phyloP scores from a whole-genome alignment of 2,888 invertebrate species.

The Ashinkailepas kermadecensis region DNA sequence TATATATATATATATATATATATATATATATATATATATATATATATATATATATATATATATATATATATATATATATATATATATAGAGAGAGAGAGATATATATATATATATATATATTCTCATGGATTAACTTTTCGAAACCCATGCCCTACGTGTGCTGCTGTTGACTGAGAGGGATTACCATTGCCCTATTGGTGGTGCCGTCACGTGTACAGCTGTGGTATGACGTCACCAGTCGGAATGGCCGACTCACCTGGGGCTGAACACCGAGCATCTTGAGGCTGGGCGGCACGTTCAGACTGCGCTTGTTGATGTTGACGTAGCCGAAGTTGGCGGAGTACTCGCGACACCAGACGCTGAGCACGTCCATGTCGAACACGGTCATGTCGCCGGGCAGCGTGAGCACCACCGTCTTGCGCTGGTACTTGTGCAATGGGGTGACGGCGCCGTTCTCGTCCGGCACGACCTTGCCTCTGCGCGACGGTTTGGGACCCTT shows the following conservation, averaged over 20 bases:
- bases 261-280: conserved; percentile 86
- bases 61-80: too few relatives aligned
- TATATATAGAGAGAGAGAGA: too few relatives aligned
- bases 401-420: conserved; percentile 81
- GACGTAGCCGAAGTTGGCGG: conserved; percentile 85
- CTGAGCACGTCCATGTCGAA: conserved; percentile 90
- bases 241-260: conserved; percentile 58
- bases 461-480: conserved; percentile 53
- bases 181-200: too few relatives aligned
- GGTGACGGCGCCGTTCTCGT: conserved; percentile 76
- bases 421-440: conserved; percentile 72
- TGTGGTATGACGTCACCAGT: too few relatives aligned
- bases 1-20: too few relatives aligned
- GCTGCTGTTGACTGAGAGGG: too few relatives aligned
- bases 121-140: too few relatives aligned
- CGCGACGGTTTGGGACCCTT: conserved; percentile 61
- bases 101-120: too few relatives aligned
- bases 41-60: too few relatives aligned
- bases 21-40: too few relatives aligned
- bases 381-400: conserved; percentile 80
- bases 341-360: conserved; percentile 87
- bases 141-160: too few relatives aligned
- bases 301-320: conserved; percentile 63
- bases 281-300: conserved; percentile 81
- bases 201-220: not conserved